Conservation (phyloP, 2,113 vertebrate genomes). For the Mobula birostris region DNA sequence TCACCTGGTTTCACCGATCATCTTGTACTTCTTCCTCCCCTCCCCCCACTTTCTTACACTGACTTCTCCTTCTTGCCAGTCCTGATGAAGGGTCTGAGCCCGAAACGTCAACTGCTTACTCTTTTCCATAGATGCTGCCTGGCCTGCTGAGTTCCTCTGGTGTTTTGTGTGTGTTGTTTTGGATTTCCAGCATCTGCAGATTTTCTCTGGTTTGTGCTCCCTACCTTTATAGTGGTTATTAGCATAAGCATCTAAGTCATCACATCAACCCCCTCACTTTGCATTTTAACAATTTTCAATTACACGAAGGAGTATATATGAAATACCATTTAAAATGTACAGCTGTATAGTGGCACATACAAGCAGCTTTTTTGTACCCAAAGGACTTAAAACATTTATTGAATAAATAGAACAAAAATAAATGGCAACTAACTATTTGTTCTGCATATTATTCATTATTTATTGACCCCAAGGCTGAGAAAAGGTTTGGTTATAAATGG, state of each 20-base stretch:
- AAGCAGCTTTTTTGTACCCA: constrained; percentile 20
- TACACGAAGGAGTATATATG: background rate
- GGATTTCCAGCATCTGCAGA: too few relatives aligned
- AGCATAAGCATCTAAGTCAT: background rate
- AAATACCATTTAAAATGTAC: background rate
- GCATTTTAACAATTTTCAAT: background rate
- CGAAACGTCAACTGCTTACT: too few relatives aligned
- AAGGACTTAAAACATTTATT: constrained; percentile 15
- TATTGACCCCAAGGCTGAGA: background rate
- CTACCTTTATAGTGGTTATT: background rate
- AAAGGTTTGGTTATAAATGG: background rate
- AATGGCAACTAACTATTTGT: background rate
- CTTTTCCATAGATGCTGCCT: too few relatives aligned
- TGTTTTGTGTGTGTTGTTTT: too few relatives aligned
- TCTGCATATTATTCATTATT: background rate
- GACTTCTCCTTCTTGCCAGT: too few relatives aligned
- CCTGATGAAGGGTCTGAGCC: too few relatives aligned
- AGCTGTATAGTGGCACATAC: background rate
- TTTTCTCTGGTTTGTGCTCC: too few relatives aligned
- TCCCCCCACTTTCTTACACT: too few relatives aligned
- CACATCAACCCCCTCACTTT: background rate
- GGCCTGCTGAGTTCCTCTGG: too few relatives aligned
- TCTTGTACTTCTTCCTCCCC: too few relatives aligned
- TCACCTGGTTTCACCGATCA: too few relatives aligned
- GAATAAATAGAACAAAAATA: background rate